Conservation (phyloP, 2,888 invertebrate species). For the Leistus spinibarbis region DNA sequence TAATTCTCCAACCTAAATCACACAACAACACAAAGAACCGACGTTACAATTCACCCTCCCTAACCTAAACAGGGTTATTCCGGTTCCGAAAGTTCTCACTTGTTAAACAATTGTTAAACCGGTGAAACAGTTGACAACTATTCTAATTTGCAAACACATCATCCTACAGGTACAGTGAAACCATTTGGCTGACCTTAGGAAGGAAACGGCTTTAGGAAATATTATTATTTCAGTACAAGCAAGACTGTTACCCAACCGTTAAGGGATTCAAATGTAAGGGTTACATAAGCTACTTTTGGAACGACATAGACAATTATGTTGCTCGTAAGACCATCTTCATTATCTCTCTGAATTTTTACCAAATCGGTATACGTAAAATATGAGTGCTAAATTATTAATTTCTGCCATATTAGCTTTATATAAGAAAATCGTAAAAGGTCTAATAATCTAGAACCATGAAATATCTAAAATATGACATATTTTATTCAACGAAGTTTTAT, state of each 20-base stretch:
- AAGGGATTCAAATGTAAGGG: neutral
- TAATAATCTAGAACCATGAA: too few relatives aligned
- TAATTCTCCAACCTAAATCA: neutral
- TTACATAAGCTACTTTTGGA: neutral
- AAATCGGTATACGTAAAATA: too few relatives aligned
- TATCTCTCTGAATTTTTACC: too few relatives aligned
- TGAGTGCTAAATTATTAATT: too few relatives aligned
- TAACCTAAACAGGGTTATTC: slow-evolving; percentile 1
- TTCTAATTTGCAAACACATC: slow-evolving; percentile 25
- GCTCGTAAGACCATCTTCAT: too few relatives aligned
- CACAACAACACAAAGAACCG: neutral
- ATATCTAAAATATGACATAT: too few relatives aligned
- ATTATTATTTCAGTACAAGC: neutral
- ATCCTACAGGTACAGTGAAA: neutral
- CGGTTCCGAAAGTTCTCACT: slow-evolving; percentile 22
- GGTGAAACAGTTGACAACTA: slow-evolving; percentile 35
- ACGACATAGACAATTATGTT: too few relatives aligned
- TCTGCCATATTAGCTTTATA: too few relatives aligned
- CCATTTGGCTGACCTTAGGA: neutral
- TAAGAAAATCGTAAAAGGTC: too few relatives aligned
- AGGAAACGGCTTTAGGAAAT: neutral
- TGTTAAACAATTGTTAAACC: slow-evolving; percentile 34
- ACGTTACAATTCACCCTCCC: neutral
- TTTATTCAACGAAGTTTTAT: too few relatives aligned
- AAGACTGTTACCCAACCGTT: neutral